phyloP scores from a whole-genome alignment of 2,113 vertebrate genomes.

The Coregonus clupeaformis region DNA sequence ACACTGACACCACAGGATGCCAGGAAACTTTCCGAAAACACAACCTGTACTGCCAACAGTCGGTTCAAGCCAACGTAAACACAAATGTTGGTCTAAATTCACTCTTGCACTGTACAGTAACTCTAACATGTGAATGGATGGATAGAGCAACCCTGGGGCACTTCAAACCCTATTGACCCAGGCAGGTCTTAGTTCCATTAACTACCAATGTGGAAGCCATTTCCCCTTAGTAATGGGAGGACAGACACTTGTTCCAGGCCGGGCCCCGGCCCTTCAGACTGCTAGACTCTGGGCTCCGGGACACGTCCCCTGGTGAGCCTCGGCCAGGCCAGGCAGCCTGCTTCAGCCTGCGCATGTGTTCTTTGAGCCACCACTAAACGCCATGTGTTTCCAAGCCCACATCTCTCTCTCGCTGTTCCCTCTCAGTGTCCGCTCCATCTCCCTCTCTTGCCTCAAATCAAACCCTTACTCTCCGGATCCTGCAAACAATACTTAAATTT shows the following conservation, averaged over 20 bases:
- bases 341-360: too few species aligned
- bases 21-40: too few species aligned
- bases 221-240: constrained; percentile 21
- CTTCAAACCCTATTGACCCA: constrained; percentile 19
- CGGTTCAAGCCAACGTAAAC: too few species aligned
- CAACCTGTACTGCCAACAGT: too few species aligned
- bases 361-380: too few species aligned
- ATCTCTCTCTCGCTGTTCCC: background rate
- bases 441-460: constrained; percentile 22
- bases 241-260: background rate
- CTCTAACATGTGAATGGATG: too few species aligned
- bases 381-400: constrained; percentile 9
- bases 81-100: too few species aligned
- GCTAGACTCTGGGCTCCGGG: too few species aligned
- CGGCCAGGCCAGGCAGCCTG: background rate
- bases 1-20: background rate
- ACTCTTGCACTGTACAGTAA: too few species aligned
- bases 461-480: constrained; percentile 29
- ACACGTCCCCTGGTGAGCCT: too few species aligned
- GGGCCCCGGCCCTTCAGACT: background rate
- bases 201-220: constrained; percentile 21
- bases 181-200: constrained; percentile 16
- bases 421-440: background rate
- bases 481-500: constrained; percentile 24
- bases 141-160: too few species aligned